Conservation (phyloP, 1,140 invertebrate species). For the Sinella curviseta region DNA sequence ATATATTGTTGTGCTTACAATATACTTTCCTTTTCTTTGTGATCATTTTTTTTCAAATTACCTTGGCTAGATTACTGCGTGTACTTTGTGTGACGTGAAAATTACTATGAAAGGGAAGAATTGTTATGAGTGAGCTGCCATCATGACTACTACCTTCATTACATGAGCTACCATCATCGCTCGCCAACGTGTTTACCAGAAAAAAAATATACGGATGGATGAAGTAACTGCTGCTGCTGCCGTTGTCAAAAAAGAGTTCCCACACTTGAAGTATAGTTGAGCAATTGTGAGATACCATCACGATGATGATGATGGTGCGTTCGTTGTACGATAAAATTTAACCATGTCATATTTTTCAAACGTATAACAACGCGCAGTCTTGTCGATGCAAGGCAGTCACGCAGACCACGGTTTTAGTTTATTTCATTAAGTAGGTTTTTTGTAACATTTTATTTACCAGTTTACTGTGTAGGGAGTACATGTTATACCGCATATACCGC, state of each 20-base stretch:
- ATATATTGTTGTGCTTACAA: not conserved
- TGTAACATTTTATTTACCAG: no score
- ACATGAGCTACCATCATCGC: not conserved
- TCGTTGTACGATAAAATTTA: no score
- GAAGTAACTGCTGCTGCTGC: not conserved
- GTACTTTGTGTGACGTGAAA: conserved; percentile 9
- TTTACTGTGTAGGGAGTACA: no score
- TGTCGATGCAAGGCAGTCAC: no score
- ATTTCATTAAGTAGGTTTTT: not conserved
- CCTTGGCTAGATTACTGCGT: not conserved
- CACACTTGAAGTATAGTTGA: not conserved
- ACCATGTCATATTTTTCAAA: no score
- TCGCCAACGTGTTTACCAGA: not conserved
- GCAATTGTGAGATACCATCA: not conserved
- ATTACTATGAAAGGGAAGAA: not conserved
- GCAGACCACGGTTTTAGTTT: not conserved
- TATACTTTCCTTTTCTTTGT: not conserved
- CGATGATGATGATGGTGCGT: not conserved
- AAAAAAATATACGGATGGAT: no score
- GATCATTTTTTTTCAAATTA: not conserved
- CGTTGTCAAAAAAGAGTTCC: not conserved
- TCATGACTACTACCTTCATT: not conserved
- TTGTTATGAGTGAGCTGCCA: not conserved
- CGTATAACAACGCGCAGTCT: no score
- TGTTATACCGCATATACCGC: no score